Evolutionary conservation across 2,113 vertebrate genomes (phyloP).

Genomic region (Paracanthobrama guichenoti): DNA sequence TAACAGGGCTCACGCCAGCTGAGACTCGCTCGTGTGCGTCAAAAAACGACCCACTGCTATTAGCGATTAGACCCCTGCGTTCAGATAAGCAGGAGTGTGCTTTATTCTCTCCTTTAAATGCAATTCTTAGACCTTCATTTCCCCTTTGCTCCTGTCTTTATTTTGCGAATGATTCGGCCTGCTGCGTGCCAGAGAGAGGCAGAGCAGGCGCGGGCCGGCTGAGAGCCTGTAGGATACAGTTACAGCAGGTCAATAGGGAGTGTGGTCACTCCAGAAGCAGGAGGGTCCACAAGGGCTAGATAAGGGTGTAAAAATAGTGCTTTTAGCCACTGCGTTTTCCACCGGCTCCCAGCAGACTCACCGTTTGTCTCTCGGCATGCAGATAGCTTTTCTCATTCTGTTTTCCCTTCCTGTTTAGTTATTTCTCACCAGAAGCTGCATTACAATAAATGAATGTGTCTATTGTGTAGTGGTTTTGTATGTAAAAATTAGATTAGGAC

Average conservation of each 20-base stretch:
- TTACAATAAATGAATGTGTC: background rate
- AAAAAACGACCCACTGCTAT: slow-evolving; percentile 61
- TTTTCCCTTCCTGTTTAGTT: slow-evolving; percentile 7
- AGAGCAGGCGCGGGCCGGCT: slow-evolving; percentile 18
- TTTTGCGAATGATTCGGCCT: background rate
- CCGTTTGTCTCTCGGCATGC: slow-evolving; percentile 20
- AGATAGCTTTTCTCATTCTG: slow-evolving; percentile 12
- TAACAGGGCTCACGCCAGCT: slow-evolving; percentile 68
- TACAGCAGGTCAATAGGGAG: slow-evolving; percentile 51
- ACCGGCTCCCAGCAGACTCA: slow-evolving; percentile 36
- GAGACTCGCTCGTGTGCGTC: slow-evolving; percentile 52
- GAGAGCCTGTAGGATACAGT: slow-evolving; percentile 39
- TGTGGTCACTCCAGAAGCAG: slow-evolving; percentile 42
- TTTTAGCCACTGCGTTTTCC: slow-evolving; percentile 35
- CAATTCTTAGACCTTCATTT: background rate
- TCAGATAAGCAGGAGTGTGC: slow-evolving; percentile 43
- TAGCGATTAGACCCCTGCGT: slow-evolving; percentile 59
- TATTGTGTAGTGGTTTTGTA: background rate
- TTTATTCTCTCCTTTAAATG: slow-evolving; percentile 17
- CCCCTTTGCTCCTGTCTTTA: background rate
- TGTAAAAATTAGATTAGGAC: background rate
- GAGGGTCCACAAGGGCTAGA: slow-evolving; percentile 40
- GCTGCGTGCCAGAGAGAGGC: slow-evolving; percentile 25
- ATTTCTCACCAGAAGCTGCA: slow-evolving; percentile 14
- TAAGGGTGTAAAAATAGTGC: slow-evolving; percentile 54